These are phyloP conservation scores for Marronus borbonicus DNA, from an alignment of 2,888 invertebrate genomes.

Conservation along the genomic window DNA sequence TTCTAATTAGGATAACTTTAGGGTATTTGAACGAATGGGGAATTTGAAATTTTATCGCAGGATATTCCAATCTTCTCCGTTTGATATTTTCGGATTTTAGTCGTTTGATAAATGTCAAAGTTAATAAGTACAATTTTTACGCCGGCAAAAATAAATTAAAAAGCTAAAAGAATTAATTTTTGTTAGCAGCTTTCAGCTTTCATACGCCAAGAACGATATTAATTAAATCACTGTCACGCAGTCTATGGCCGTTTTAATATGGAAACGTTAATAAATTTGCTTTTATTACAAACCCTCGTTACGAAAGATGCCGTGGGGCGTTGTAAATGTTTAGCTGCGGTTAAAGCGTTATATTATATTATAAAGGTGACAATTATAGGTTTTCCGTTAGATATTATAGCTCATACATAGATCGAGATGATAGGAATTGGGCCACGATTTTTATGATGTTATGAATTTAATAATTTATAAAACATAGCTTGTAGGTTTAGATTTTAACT, in stretches of 20 bases:
- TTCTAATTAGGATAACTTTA: background rate
- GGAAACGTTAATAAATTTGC: conserved; percentile 33
- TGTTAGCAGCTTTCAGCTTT: conserved; percentile 18
- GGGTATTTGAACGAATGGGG: background rate
- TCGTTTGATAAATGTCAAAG: conserved; percentile 31
- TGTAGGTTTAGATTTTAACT: too few relatives aligned
- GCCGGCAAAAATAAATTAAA: conserved; percentile 40
- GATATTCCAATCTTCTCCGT: conserved; percentile 10
- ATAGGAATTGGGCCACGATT: too few relatives aligned
- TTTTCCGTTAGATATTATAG: background rate
- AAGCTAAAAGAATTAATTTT: conserved; percentile 27
- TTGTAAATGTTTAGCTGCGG: background rate
- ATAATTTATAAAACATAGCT: too few relatives aligned
- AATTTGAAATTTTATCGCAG: background rate
- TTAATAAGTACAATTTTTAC: conserved; percentile 33
- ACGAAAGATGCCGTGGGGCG: background rate
- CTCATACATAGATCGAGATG: too few relatives aligned
- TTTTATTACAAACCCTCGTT: background rate
- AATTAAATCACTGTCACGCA: conserved; percentile 42
- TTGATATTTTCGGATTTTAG: conserved; percentile 8
- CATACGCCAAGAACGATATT: conserved; percentile 43
- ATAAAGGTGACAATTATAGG: background rate
- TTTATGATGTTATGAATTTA: too few relatives aligned
- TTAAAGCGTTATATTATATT: background rate
- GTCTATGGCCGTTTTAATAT: conserved; percentile 18